phyloP scores from a whole-genome alignment of 2,888 invertebrate genomes.

The Noctua fimbriata region DNA sequence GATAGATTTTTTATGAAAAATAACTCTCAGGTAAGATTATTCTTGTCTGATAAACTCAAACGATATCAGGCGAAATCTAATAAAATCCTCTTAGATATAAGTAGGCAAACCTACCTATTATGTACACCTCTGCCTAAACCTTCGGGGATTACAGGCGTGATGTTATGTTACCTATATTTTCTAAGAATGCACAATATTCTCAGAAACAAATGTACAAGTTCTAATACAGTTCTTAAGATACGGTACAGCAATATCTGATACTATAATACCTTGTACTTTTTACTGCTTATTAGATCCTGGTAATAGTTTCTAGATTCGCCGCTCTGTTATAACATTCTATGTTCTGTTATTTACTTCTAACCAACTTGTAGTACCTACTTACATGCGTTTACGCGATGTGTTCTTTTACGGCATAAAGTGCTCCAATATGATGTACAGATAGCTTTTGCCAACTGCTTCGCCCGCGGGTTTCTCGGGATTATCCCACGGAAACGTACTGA shows the following conservation, averaged over 20 bases:
- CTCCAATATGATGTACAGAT: too few species aligned
- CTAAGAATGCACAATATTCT: constrained; percentile 8
- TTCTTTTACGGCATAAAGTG: neutral
- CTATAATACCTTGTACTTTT: constrained; percentile 39
- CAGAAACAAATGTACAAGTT: neutral
- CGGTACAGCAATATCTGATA: constrained; percentile 41
- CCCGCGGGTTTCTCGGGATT: neutral
- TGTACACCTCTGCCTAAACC: neutral
- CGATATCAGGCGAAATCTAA: constrained; percentile 1
- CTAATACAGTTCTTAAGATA: constrained; percentile 27
- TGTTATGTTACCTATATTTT: neutral
- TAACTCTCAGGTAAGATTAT: constrained; percentile 4
- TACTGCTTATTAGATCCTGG: constrained; percentile 48
- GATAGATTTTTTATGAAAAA: constrained; percentile 22
- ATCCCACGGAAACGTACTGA: neutral
- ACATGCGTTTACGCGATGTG: neutral
- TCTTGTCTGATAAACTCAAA: constrained; percentile 5
- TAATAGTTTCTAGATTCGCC: constrained; percentile 14
- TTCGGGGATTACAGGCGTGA: neutral
- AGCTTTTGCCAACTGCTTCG: neutral
- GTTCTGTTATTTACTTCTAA: constrained; percentile 2
- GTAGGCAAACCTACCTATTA: neutral
- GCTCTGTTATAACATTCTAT: neutral
- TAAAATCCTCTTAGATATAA: neutral
- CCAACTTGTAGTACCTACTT: neutral